Conservation (phyloP, 2,888 invertebrate species). For the Busseola fusca region DNA sequence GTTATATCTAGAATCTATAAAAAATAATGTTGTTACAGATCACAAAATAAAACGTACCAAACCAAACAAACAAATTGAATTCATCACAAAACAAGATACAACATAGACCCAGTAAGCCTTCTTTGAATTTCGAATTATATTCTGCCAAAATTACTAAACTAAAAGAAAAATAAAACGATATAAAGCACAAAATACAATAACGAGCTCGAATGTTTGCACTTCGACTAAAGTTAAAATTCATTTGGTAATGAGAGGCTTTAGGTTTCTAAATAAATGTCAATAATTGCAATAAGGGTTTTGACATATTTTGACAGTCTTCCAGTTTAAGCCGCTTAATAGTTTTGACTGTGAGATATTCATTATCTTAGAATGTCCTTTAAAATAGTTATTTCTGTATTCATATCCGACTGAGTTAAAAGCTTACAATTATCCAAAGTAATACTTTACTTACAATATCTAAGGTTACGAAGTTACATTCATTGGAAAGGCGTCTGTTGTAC, state of each 20-base stretch:
- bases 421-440: conserved; percentile 51
- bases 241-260: background rate
- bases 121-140: background rate
- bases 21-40: background rate
- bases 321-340: background rate
- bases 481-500: conserved; percentile 45
- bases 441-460: conserved; percentile 50
- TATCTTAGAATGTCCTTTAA: conserved; percentile 44
- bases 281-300: background rate
- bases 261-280: background rate
- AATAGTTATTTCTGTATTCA: conserved; percentile 38
- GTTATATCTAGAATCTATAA: background rate
- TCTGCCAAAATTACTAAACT: no score
- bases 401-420: conserved; percentile 46
- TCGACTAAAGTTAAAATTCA: no score
- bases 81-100: background rate
- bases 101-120: no score
- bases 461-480: conserved; percentile 49
- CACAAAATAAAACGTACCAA: background rate
- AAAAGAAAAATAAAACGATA: no score
- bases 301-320: background rate
- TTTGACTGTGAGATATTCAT: conserved; percentile 28
- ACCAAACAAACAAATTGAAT: background rate
- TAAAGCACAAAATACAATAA: background rate
- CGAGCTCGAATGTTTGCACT: background rate